phyloP scores from a whole-genome alignment of 2,113 vertebrate genomes.

The Gyps fulvus region DNA sequence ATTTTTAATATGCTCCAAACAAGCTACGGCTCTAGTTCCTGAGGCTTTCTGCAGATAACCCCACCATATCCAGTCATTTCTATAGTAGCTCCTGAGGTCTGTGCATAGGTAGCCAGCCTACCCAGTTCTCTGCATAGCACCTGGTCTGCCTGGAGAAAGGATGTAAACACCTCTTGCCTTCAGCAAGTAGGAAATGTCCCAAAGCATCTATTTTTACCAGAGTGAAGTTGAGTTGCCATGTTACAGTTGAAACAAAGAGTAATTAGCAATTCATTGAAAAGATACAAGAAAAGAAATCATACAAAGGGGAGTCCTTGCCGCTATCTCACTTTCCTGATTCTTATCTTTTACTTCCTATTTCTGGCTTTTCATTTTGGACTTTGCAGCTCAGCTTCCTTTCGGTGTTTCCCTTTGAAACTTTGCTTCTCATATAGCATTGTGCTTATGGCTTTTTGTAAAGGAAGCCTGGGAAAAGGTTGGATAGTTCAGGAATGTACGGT shows the following conservation, averaged over 20 bases:
- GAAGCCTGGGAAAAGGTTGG: constrained; percentile 46
- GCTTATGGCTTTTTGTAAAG: background rate
- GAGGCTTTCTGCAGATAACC: background rate
- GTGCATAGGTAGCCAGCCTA: background rate
- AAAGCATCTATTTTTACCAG: constrained; percentile 52
- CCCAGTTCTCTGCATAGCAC: background rate
- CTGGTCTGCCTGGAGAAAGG: constrained; percentile 4
- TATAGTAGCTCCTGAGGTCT: background rate
- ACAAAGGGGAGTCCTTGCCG: constrained; percentile 30
- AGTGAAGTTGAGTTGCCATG: background rate
- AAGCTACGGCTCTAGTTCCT: background rate
- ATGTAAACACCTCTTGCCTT: constrained; percentile 1
- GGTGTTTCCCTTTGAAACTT: constrained; percentile 50
- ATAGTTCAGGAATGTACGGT: constrained; percentile 36
- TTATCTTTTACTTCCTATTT: constrained; percentile 62
- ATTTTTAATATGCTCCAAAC: background rate
- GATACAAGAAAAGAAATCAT: constrained; percentile 60
- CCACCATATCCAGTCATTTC: background rate
- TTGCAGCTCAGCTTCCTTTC: constrained; percentile 62
- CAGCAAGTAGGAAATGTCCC: constrained; percentile 29
- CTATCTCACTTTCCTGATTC: constrained; percentile 59
- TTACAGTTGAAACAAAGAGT: constrained; percentile 49
- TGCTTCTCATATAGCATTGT: constrained; percentile 41
- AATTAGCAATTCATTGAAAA: constrained; percentile 62
- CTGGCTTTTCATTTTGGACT: constrained; percentile 62